Evolutionary conservation across 2,113 vertebrate species (phyloP).

Genomic region (Mungos mungo): DNA sequence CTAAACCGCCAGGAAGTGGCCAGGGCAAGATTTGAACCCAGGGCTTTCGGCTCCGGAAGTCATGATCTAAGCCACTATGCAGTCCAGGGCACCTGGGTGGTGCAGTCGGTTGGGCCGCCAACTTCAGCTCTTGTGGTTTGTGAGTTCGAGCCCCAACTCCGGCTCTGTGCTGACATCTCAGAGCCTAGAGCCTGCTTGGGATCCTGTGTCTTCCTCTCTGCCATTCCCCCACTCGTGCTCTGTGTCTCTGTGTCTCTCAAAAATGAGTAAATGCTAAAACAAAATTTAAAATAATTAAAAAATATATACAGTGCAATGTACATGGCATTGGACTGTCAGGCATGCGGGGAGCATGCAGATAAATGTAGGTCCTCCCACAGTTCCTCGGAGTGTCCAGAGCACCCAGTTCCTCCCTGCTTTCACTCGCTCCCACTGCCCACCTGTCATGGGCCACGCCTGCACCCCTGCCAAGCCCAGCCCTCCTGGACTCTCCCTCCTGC

Average conservation of each 20-base stretch:
- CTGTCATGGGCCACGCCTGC: neutral
- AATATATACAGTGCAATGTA: fast-evolving
- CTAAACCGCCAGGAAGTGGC: neutral
- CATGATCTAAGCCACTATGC: neutral
- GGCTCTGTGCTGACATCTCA: no score
- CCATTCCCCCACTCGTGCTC: no score
- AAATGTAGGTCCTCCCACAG: neutral
- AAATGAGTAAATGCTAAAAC: no score
- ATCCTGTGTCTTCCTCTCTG: no score
- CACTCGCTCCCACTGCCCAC: neutral
- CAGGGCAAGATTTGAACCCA: neutral
- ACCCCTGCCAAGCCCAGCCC: conserved; percentile 18
- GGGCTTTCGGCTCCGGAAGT: neutral
- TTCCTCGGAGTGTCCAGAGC: neutral
- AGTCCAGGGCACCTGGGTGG: no score
- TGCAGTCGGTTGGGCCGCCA: no score
- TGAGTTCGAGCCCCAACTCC: no score
- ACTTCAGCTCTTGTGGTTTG: no score
- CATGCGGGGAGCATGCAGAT: fast-evolving
- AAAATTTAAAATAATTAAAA: no score
- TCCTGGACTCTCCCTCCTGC: neutral
- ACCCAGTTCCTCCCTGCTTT: neutral
- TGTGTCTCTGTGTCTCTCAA: no score
- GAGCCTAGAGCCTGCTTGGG: no score
- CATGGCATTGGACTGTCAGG: no score